Percentiles rank a stretch among this genome's conserved stretches.
These are phyloP conservation scores for Sesia apiformis DNA, from an alignment of 2,888 invertebrate species.

Conservation along the genomic window DNA sequence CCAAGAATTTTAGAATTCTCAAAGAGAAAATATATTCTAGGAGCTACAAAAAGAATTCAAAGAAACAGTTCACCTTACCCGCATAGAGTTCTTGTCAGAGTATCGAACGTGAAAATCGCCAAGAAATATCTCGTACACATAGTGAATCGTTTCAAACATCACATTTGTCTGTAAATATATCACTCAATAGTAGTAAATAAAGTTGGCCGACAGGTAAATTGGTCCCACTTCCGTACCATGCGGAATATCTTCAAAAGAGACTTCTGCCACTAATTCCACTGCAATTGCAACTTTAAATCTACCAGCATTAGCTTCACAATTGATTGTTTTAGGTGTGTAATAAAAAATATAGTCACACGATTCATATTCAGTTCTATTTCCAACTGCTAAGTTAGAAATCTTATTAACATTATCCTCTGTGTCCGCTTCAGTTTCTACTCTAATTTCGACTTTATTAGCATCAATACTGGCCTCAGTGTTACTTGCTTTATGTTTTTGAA, in stretches of 20 bases:
- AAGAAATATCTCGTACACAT: conserved; percentile 16
- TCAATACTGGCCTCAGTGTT: conserved; percentile 15
- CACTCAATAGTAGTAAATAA: conserved; percentile 50
- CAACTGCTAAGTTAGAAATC: conserved; percentile 34
- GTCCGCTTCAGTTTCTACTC: conserved; percentile 1
- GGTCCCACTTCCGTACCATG: conserved; percentile 43
- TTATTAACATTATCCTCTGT: conserved; percentile 17
- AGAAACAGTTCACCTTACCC: conserved; percentile 6
- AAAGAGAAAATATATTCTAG: neutral
- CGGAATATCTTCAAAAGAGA: conserved; percentile 28
- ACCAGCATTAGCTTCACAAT: conserved; percentile 19
- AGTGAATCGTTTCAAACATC: conserved; percentile 34
- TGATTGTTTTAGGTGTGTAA: conserved; percentile 4
- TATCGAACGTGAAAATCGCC: conserved; percentile 21
- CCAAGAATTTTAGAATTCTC: neutral
- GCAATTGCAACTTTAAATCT: conserved; percentile 18
- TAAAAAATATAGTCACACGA: conserved; percentile 20
- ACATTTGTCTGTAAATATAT: conserved; percentile 55
- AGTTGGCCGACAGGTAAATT: conserved; percentile 53
- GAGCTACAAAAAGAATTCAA: conserved; percentile 7
- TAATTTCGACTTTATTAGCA: conserved; percentile 17
- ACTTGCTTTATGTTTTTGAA: neutral
- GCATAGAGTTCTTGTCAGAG: conserved; percentile 10
- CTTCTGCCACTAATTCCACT: conserved; percentile 8
- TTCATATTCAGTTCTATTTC: conserved; percentile 40